Evolutionary conservation across 1,140 invertebrate genomes (phyloP), one percentile per base, ranked within the genome.

Genomic region (Drosophila neocordata): DNA sequence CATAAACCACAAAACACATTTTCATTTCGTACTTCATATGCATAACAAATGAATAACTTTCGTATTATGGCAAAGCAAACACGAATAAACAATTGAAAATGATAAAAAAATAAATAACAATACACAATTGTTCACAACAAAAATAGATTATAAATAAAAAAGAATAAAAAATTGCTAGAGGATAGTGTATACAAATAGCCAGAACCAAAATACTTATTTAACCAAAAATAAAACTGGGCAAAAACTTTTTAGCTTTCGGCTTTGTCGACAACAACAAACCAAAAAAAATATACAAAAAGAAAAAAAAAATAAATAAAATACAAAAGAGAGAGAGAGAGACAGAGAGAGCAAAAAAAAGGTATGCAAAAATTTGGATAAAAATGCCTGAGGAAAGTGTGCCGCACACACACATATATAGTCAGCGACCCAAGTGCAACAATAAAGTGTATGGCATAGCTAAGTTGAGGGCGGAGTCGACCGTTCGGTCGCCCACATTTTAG

Each of bases 181-280:
- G 41, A 65, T 63, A 63, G 70, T 65, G 64, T 78, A 71, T 77
- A 77, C 73, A 80, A 87, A 85, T 85, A 87, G 87, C 82, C 81
- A 88, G 81, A 78, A 67, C 78, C 4, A 31, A 85, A 87, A 87
- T 87, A 88, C 77, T 87, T 87, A 87, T 88, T 87, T 87, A 87
- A 77, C 73, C 55, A 65, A 85, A 85, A 87, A 75, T 69, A 53
- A 72, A 82, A 85, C 73, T 57, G 41, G 58, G 65, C 55, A 67
- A 69, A 78, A 69, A 78, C 72, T 81, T 74, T 85, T 77, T 82
- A 58, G 83, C 82, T 77, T 64, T 67, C 37, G 64, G 64, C 82
- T 68, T 52, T 68, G 72, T 62, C 53, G 31, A 48, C 8, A 48
- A 48, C 2, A 48, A 48, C 2, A 48, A 20, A 48, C 8, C 13